Percentiles rank a stretch among this genome's conserved stretches.
Evolutionary conservation across 30 jellyfish, hydroid and myxozoan species (phyloP).

Genomic region (Turritopsis rubra): DNA sequence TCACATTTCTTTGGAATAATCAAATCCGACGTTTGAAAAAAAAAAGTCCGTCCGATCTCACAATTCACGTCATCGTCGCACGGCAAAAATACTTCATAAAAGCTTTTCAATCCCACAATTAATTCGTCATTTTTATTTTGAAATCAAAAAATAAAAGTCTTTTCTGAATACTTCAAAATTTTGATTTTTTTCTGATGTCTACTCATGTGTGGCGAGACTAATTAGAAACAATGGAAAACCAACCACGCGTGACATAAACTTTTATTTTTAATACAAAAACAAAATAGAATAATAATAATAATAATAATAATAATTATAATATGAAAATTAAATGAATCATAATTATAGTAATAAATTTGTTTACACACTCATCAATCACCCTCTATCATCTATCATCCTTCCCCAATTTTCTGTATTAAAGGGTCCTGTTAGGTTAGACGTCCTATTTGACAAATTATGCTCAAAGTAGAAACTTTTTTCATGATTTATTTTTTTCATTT

Average conservation of each 20-base stretch:
- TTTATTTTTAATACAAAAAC: background rate
- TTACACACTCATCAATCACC: too few species aligned
- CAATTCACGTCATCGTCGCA: background rate
- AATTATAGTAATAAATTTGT: too few species aligned
- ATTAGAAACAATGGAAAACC: background rate
- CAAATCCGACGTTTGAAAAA: background rate
- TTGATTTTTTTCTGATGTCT: background rate
- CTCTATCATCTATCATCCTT: too few species aligned
- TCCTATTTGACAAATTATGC: too few species aligned
- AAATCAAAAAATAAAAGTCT: background rate
- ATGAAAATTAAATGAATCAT: too few species aligned
- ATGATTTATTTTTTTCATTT: too few species aligned
- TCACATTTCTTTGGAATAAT: background rate
- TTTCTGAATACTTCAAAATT: background rate
- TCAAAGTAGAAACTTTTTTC: too few species aligned
- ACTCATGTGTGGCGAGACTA: background rate
- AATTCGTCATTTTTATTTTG: background rate
- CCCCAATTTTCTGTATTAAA: too few species aligned
- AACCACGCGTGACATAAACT: background rate
- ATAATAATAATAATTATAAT: too few species aligned
- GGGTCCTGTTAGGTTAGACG: too few species aligned
- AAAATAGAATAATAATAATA: too few species aligned
- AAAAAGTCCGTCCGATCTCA: background rate
- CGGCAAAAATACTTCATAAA: background rate
- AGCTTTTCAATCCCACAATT: background rate